These are phyloP conservation scores for Circaetus cinerascens DNA, from an alignment of 2,113 vertebrate species.

Conservation along the genomic window DNA sequence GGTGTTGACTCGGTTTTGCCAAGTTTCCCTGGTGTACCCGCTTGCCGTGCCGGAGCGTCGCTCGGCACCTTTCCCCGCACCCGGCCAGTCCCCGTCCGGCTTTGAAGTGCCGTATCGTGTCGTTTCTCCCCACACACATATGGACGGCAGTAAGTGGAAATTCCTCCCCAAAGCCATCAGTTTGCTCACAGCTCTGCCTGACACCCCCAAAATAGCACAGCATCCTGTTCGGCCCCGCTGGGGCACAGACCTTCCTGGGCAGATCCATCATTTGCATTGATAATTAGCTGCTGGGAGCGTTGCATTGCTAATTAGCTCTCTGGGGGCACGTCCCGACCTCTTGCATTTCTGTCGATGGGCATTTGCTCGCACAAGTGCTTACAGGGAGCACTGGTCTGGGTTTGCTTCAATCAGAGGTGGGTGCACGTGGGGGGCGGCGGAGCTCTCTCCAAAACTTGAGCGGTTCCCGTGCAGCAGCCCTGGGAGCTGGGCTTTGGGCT, in stretches of 20 bases:
- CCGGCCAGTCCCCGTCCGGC: not conserved
- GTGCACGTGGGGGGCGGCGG: not conserved
- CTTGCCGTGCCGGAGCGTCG: too few relatives aligned
- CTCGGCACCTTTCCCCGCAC: not conserved
- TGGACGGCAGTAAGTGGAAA: not conserved
- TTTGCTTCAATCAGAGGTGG: not conserved
- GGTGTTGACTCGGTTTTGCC: not conserved
- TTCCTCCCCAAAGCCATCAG: not conserved
- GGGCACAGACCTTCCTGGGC: not conserved
- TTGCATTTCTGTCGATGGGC: rapidly evolving
- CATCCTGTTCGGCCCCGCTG: not conserved
- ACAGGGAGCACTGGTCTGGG: not conserved
- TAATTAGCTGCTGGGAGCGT: not conserved
- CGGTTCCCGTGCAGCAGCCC: not conserved
- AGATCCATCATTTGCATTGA: not conserved
- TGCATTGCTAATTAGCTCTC: not conserved
- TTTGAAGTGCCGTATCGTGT: not conserved
- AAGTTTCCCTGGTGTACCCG: not conserved
- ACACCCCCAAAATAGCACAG: not conserved
- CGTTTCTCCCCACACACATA: not conserved
- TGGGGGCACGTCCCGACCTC: not conserved
- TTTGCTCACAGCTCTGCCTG: not conserved
- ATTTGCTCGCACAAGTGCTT: not conserved
- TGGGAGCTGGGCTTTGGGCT: not conserved
- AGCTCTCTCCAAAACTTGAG: not conserved